These are phyloP conservation scores for Triops longicaudatus DNA, from an alignment of 1,140 invertebrate species.

Conservation along the genomic window DNA sequence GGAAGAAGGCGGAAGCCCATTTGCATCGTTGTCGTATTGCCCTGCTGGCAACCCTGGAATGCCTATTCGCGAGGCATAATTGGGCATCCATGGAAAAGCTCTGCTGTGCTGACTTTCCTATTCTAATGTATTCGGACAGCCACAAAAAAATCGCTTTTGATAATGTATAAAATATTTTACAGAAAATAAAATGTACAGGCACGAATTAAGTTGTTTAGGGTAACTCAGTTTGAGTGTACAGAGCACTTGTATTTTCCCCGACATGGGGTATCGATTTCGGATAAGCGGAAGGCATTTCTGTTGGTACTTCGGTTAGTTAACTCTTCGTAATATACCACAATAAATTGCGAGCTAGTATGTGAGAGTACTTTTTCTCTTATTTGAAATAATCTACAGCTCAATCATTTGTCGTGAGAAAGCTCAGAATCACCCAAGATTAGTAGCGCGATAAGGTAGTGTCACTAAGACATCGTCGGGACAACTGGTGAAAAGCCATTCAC, in stretches of 20 bases:
- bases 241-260: too few species aligned
- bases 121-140: too few species aligned
- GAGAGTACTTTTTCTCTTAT: not conserved
- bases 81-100: not conserved
- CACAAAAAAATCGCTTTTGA: too few species aligned
- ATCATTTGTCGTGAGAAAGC: not conserved
- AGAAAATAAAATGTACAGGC: too few species aligned
- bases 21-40: not conserved
- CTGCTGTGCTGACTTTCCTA: too few species aligned
- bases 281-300: too few species aligned
- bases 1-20: not conserved
- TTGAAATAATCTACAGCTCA: not conserved
- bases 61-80: not conserved
- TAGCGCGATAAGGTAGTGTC: not conserved
- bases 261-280: too few species aligned
- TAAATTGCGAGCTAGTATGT: not conserved
- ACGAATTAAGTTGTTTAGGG: too few species aligned
- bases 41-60: not conserved
- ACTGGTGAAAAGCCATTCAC: not conserved
- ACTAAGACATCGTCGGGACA: not conserved
- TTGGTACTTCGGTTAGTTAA: too few species aligned
- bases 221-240: too few species aligned
- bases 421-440: not conserved
- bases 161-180: too few species aligned
- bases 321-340: too few species aligned